A percentile compares a stretch with the other conserved stretches of the same genome.
Conservation (phyloP, 2,888 invertebrate species). For the Deilephila elpenor region DNA sequence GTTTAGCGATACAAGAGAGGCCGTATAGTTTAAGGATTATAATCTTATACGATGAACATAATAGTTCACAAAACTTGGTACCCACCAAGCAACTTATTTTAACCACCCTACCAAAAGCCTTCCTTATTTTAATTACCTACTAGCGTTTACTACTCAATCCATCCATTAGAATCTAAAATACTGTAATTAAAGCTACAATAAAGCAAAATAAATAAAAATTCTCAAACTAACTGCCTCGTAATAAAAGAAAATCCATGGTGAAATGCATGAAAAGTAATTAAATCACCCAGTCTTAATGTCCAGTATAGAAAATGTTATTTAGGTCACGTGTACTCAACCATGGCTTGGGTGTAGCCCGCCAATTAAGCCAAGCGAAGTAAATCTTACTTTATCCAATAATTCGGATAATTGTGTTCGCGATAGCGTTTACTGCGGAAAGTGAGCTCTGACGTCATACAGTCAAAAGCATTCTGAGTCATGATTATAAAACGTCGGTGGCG, state of each 20-base stretch:
- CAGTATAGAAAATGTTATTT: conserved; percentile 11
- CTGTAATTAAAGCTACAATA: too few species aligned
- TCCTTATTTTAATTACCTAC: too few species aligned
- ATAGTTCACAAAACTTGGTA: too few species aligned
- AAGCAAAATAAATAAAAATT: too few species aligned
- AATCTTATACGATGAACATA: too few species aligned
- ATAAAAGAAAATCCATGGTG: background rate
- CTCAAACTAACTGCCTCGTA: background rate
- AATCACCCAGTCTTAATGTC: background rate
- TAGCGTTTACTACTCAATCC: too few species aligned
- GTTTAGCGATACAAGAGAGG: too few species aligned
- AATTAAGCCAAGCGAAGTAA: background rate
- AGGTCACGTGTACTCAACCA: conserved; percentile 12
- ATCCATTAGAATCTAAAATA: too few species aligned
- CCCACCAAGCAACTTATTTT: too few species aligned
- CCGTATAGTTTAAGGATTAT: too few species aligned
- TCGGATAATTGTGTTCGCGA: background rate
- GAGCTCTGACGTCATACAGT: background rate
- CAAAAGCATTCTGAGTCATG: background rate
- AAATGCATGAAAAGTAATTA: background rate
- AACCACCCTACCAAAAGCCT: too few species aligned
- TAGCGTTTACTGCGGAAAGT: background rate
- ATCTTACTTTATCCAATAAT: conserved; percentile 17
- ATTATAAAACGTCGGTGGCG: background rate
- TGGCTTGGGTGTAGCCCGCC: conserved; percentile 1